These are phyloP conservation scores for Holacanthus passer DNA, from an alignment of 2,113 vertebrate genomes.

Conservation along the genomic window DNA sequence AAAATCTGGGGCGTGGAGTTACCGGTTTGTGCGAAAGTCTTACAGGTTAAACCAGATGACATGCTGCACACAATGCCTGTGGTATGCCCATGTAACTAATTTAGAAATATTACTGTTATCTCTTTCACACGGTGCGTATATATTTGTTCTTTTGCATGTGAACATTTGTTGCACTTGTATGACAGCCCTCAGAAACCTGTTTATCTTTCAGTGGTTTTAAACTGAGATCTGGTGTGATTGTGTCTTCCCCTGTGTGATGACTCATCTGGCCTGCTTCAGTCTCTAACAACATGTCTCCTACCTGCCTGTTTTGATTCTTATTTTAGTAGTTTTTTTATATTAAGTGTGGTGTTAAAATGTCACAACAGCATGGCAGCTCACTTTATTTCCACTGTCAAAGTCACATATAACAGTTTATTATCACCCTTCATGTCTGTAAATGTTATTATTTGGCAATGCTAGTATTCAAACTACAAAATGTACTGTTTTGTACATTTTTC, in stretches of 20 bases:
- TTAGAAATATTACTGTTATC: slow-evolving; percentile 8
- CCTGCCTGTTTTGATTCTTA: background rate
- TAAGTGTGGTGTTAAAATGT: background rate
- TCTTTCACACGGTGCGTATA: background rate
- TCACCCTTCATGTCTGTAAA: background rate
- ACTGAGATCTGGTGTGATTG: background rate
- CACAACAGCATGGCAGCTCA: background rate
- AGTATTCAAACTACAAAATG: background rate
- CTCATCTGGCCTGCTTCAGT: slow-evolving; percentile 30
- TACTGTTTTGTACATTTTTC: background rate
- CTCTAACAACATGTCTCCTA: background rate
- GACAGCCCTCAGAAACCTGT: background rate
- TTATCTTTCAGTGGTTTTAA: background rate
- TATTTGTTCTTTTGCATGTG: background rate
- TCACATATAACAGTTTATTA: background rate
- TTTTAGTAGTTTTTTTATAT: background rate
- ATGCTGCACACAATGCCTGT: slow-evolving; percentile 30
- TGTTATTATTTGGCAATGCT: background rate
- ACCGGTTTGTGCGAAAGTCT: slow-evolving; percentile 67
- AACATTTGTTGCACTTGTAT: background rate
- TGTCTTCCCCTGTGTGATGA: slow-evolving; percentile 23
- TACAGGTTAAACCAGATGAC: slow-evolving; percentile 74
- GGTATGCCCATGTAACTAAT: slow-evolving; percentile 44
- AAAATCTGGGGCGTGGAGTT: slow-evolving; percentile 60
- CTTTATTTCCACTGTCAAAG: background rate